Conservation (phyloP, 2,888 invertebrate genomes). For the Drosophila tripunctata region DNA sequence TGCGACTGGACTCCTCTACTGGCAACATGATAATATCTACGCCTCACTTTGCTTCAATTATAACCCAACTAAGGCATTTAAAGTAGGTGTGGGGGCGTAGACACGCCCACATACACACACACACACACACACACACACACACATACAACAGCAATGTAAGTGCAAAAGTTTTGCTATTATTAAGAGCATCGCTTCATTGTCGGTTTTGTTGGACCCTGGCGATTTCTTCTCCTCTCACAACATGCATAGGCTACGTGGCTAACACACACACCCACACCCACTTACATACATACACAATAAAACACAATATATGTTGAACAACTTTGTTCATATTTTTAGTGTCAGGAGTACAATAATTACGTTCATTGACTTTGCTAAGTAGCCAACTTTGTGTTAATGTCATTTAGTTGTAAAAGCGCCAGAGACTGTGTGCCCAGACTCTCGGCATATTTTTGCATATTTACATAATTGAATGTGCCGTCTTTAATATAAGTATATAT, state of each 20-base stretch:
- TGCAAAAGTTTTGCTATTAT: constrained; percentile 77
- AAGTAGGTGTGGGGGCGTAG: constrained; percentile 13
- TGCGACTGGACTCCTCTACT: background rate
- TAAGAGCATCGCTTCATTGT: constrained; percentile 74
- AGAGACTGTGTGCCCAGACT: constrained; percentile 10
- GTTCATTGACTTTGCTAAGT: constrained; percentile 81
- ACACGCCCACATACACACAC: constrained; percentile 32
- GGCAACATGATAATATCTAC: constrained; percentile 39
- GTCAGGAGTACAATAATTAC: constrained; percentile 80
- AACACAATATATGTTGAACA: constrained; percentile 64
- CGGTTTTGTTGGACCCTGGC: constrained; percentile 74
- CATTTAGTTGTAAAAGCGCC: constrained; percentile 43
- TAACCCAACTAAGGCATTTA: constrained; percentile 48
- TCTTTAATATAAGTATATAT: background rate
- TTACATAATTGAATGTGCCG: constrained; percentile 40
- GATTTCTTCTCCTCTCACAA: constrained; percentile 35
- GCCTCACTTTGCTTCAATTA: constrained; percentile 45
- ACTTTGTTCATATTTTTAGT: constrained; percentile 79
- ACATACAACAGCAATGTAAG: constrained; percentile 53
- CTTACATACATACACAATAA: constrained; percentile 48
- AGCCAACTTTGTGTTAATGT: constrained; percentile 76
- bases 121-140: background rate
- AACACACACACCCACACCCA: background rate
- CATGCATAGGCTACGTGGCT: background rate
- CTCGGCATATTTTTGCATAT: constrained; percentile 44